Conservation (phyloP, 1,140 invertebrate species). For the Delia radicum region DNA sequence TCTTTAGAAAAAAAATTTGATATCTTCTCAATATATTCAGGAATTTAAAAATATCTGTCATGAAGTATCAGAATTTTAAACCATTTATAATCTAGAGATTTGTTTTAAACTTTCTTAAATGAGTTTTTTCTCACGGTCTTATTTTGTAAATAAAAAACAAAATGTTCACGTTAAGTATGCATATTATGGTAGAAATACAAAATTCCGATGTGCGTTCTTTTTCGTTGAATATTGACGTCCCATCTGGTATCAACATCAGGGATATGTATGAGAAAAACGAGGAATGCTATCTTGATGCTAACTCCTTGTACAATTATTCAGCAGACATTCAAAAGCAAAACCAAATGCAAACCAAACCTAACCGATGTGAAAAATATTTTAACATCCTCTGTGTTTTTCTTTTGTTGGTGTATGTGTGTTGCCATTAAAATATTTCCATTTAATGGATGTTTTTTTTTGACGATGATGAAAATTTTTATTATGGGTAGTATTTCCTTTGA, state of each 20-base stretch:
- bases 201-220: no score
- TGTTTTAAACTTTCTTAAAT: no score
- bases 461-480: background rate
- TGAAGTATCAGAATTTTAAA: no score
- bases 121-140: no score
- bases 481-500: background rate
- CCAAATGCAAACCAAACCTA: background rate
- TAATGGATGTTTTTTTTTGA: background rate
- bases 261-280: background rate
- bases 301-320: background rate
- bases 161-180: no score
- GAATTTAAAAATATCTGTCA: no score
- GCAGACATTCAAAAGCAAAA: background rate
- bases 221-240: background rate
- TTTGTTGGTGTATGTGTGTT: background rate
- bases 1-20: no score
- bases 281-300: background rate
- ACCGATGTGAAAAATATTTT: slow-evolving; percentile 3
- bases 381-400: background rate
- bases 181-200: no score
- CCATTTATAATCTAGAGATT: no score
- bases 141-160: no score
- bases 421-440: slow-evolving; percentile 4
- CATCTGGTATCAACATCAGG: background rate
- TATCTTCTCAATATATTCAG: no score